Base-by-base conservation (phyloP, 2,113 vertebrate species). In the Ameiurus melas region DNA sequence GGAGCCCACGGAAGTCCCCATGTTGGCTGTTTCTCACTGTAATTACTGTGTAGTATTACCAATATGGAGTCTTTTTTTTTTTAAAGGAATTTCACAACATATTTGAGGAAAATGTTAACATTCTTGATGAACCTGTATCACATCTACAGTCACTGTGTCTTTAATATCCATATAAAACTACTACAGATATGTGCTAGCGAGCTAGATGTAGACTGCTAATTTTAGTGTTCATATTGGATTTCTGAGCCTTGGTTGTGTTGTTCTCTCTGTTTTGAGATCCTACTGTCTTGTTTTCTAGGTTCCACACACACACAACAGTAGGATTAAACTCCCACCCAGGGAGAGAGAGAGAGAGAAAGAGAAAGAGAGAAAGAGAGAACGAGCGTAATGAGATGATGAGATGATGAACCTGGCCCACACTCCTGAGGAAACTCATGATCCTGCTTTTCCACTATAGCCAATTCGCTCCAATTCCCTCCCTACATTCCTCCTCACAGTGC, bases 341-440 rank as follows among this genome's bases (percentile, higher is more conserved):
- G 53, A 33, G 47, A 51, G 53, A 58, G 78, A 55, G 78, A 17
- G 43, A 30, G 47, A 78, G 75, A 78, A 43, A 47, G 75, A 53
- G 43, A 51, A 43, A 57, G 78, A n/a, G 78, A 57, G 51, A 58
- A 43, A 47, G 22, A 53, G 47, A 30, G 27, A n/a, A n/a, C 6
- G 53, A 81, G n/a, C 0, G 80, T 62, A 62, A 83, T 83, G 57
- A 83, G 80, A 83, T 83, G 80, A 83, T 83, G 80, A 83, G 80
- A 83, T 83, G 80, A 83, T 83, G 80, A 83, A 62, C 80, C 80
- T 83, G 80, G 80, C 80, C 57, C 57, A 83, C 80, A 83, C 80
- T 83, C 80, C 58, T 83, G 79, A 82, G 55, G 79, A 82, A 82
- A 82, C 79, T 60, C 79, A 82, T 60, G 80, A 60, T 83, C 80